Percentiles rank a stretch among this genome's conserved stretches.
phyloP scores from a whole-genome alignment of 1,140 invertebrate genomes.

The Drosophila sp. region DNA sequence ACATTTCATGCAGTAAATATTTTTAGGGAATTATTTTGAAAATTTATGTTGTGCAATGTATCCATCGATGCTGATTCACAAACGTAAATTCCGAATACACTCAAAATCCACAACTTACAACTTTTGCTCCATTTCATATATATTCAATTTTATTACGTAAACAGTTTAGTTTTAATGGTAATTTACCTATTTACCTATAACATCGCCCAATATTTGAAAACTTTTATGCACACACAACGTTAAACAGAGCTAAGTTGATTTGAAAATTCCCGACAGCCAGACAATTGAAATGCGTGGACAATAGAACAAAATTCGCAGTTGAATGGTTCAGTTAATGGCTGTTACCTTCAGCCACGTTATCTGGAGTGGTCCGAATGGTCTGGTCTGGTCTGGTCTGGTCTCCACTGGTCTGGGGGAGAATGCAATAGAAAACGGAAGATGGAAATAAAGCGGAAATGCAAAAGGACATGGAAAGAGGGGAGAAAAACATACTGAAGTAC shows the following conservation, averaged over 20 bases:
- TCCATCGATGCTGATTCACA: no score
- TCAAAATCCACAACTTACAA: no score
- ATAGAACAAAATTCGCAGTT: slow-evolving; percentile 41
- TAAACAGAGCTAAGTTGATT: slow-evolving; percentile 12
- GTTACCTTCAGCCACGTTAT: not conserved
- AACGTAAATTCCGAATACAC: no score
- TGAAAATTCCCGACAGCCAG: slow-evolving; percentile 13
- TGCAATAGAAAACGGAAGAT: slow-evolving; percentile 1
- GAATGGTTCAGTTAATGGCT: slow-evolving; percentile 24
- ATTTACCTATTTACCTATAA: slow-evolving; percentile 16
- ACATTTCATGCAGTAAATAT: no score
- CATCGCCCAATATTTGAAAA: not conserved
- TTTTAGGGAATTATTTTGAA: no score
- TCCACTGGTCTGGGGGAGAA: not conserved
- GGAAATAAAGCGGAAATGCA: no score
- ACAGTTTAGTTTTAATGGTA: slow-evolving; percentile 5
- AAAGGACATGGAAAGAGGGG: no score
- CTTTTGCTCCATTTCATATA: no score
- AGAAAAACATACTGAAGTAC: slow-evolving; percentile 13
- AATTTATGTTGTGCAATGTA: no score
- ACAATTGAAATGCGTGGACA: slow-evolving; percentile 49
- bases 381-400: no score
- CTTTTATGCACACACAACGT: not conserved
- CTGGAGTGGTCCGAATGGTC: not conserved
- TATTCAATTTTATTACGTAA: no score